These are phyloP conservation scores for Pandemis corylana DNA, from an alignment of 2,888 invertebrate species.

Conservation along the genomic window DNA sequence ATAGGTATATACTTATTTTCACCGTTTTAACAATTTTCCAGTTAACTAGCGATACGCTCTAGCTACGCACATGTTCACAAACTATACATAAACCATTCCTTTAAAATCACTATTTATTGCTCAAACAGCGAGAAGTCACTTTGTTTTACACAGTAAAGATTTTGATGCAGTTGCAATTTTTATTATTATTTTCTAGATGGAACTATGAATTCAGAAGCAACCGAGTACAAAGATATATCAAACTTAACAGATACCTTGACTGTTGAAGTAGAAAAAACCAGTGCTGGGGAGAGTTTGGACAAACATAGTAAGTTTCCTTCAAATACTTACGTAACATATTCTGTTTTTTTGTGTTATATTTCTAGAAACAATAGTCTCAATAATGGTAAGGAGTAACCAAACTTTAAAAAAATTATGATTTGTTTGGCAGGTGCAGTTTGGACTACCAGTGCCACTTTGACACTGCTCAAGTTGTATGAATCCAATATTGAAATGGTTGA, in stretches of 20 bases:
- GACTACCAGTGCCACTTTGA: constrained; percentile 59
- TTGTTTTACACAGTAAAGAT: no score
- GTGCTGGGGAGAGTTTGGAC: constrained; percentile 46
- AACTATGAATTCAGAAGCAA: constrained; percentile 18
- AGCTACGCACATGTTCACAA: no score
- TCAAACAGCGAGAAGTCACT: no score
- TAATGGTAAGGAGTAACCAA: background rate
- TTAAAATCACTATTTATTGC: no score
- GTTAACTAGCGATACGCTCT: no score
- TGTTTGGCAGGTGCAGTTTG: constrained; percentile 59
- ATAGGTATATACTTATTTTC: no score
- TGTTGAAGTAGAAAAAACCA: constrained; percentile 41
- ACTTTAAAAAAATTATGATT: background rate
- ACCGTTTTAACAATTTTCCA: no score
- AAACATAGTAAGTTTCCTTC: constrained; percentile 50
- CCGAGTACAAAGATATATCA: constrained; percentile 30
- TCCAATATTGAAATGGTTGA: constrained; percentile 62
- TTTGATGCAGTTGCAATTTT: background rate
- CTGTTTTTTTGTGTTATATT: no score
- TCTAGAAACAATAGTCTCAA: no score
- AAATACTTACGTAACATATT: no score
- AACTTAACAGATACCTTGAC: constrained; percentile 21
- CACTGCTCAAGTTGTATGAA: constrained; percentile 62
- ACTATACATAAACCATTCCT: no score
- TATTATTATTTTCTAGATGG: constrained; percentile 8